phyloP scores from a whole-genome alignment of 2,888 invertebrate genomes.

The Drosophila mimetica region DNA sequence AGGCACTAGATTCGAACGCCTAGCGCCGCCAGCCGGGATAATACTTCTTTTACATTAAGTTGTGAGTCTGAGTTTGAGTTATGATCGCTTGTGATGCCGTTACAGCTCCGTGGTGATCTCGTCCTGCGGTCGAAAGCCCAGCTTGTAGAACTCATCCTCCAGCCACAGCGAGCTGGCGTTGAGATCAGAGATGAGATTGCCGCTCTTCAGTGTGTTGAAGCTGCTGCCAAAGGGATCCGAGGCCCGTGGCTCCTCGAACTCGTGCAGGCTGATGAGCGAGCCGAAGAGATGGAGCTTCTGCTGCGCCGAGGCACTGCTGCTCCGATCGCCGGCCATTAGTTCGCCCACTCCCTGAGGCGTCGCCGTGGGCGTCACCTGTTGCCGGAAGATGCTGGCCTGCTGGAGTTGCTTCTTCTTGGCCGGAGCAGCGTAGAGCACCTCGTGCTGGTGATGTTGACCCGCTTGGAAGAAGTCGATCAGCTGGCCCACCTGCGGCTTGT shows the following conservation, averaged over 20 bases:
- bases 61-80: slow-evolving; percentile 22
- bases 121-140: slow-evolving; percentile 94
- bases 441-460: slow-evolving; percentile 11
- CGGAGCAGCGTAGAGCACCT: slow-evolving; percentile 60
- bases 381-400: slow-evolving; percentile 63
- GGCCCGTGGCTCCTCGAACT: slow-evolving; percentile 84
- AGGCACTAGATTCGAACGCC: slow-evolving; percentile 48
- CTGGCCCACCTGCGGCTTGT: slow-evolving; percentile 90
- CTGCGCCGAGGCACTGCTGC: slow-evolving; percentile 70
- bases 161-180: slow-evolving; percentile 88
- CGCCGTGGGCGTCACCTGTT: slow-evolving; percentile 49
- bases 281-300: slow-evolving; percentile 84
- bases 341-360: slow-evolving; percentile 57
- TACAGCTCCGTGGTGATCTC: slow-evolving; percentile 94
- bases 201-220: slow-evolving; percentile 86
- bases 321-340: slow-evolving; percentile 62
- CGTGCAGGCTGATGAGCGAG: slow-evolving; percentile 84
- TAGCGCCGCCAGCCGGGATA: slow-evolving; percentile 66
- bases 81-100: slow-evolving; percentile 14
- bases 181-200: slow-evolving; percentile 84
- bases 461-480: slow-evolving; percentile 90
- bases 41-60: slow-evolving; percentile 54
- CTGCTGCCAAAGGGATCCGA: slow-evolving; percentile 86
- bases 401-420: slow-evolving; percentile 58
- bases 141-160: slow-evolving; percentile 92